Evolutionary conservation across 1,140 invertebrate genomes (phyloP).

Genomic region (Branchinecta lynchi): DNA sequence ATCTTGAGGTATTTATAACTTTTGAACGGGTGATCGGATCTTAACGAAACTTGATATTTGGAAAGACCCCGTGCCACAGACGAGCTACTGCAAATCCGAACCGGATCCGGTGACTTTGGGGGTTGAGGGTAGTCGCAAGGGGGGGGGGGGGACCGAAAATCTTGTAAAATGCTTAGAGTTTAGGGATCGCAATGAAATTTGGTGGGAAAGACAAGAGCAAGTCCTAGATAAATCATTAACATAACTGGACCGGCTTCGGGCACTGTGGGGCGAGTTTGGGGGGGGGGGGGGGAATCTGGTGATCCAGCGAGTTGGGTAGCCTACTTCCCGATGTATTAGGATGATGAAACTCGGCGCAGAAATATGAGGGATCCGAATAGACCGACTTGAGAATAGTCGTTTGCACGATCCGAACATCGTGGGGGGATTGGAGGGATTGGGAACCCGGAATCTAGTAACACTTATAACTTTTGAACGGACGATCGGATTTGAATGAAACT

Average conservation of each 20-base stretch:
- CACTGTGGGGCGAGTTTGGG: neutral
- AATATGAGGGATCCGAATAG: too few species aligned
- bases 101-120: slow-evolving; percentile 4
- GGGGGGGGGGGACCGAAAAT: slow-evolving; percentile 3
- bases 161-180: slow-evolving; percentile 1
- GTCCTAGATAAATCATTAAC: neutral
- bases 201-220: neutral
- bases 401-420: too few species aligned
- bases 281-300: neutral
- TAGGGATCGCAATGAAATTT: slow-evolving; percentile 5
- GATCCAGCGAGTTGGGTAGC: neutral
- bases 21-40: too few species aligned
- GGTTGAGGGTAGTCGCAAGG: too few species aligned
- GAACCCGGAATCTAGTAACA: too few species aligned
- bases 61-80: slow-evolving; percentile 3
- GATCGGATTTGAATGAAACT: too few species aligned
- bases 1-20: neutral
- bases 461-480: too few species aligned
- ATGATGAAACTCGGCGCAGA: neutral
- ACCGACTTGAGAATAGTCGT: too few species aligned
- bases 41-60: slow-evolving; percentile 10
- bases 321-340: neutral
- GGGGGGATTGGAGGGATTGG: too few species aligned
- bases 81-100: neutral
- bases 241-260: neutral